Evolutionary conservation across 2,113 vertebrate species (phyloP).

Genomic region (Mesitornis unicolor): DNA sequence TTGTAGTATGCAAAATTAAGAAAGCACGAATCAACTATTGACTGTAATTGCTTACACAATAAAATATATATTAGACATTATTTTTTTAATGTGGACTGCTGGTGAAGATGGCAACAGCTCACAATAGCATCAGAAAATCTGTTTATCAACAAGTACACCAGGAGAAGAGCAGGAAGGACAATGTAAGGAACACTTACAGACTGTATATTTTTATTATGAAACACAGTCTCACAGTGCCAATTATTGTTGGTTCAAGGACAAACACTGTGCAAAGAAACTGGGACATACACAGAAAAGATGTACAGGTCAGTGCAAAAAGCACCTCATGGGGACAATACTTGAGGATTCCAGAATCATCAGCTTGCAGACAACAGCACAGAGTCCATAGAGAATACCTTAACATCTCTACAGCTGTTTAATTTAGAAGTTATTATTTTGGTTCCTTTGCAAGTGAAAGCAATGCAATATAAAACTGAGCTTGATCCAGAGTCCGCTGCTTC

Average conservation of each 20-base stretch:
- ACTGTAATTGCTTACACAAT: background rate
- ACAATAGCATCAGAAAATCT: background rate
- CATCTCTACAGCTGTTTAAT: slow-evolving; percentile 67
- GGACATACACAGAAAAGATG: slow-evolving; percentile 30
- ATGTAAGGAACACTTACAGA: background rate
- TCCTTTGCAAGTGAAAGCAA: slow-evolving; percentile 34
- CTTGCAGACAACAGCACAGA: slow-evolving; percentile 39
- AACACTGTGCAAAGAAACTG: slow-evolving; percentile 34
- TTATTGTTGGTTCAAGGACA: slow-evolving; percentile 61
- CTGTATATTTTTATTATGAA: slow-evolving; percentile 36
- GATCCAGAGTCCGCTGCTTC: background rate
- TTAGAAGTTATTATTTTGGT: slow-evolving; percentile 53
- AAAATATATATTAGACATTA: background rate
- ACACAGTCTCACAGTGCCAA: slow-evolving; percentile 15
- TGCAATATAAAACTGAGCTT: slow-evolving; percentile 23
- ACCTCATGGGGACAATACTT: slow-evolving; percentile 58
- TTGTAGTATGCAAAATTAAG: background rate
- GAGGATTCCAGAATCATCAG: slow-evolving; percentile 56
- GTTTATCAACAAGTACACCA: background rate
- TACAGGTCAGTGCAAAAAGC: slow-evolving; percentile 57
- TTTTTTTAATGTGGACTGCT: background rate
- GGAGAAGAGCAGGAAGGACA: background rate
- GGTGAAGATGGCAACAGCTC: background rate
- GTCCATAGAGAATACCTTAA: slow-evolving; percentile 39
- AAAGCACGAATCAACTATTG: background rate